Percentiles rank a stretch among this genome's conserved stretches.
Evolutionary conservation across 1,140 invertebrate genomes (phyloP).

Genomic region (Conopomorpha cramerella): DNA sequence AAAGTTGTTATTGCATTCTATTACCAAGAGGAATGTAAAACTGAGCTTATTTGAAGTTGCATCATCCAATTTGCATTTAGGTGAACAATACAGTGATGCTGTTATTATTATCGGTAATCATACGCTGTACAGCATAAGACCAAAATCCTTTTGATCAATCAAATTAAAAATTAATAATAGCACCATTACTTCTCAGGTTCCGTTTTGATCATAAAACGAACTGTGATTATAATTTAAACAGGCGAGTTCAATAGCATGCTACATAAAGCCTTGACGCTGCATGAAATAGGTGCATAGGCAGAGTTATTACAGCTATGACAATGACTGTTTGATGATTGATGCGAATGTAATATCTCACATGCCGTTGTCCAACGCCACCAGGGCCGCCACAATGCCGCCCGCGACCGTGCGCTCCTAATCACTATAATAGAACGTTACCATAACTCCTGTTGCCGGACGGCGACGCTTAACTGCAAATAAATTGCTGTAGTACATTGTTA

Average conservation of each 20-base stretch:
- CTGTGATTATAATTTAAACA: too few relatives aligned
- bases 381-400: slow-evolving; percentile 18
- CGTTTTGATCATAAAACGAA: too few relatives aligned
- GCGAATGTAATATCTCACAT: slow-evolving; percentile 37
- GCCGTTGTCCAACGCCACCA: slow-evolving; percentile 55
- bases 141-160: too few relatives aligned
- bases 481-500: slow-evolving; percentile 9
- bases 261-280: too few relatives aligned
- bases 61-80: slow-evolving; percentile 39
- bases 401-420: slow-evolving; percentile 20
- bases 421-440: slow-evolving; percentile 22
- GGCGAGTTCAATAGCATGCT: too few relatives aligned
- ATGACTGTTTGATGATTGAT: slow-evolving; percentile 38
- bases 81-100: too few relatives aligned
- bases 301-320: slow-evolving; percentile 33
- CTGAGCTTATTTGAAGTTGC: slow-evolving; percentile 24
- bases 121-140: too few relatives aligned
- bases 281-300: neutral
- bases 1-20: too few relatives aligned
- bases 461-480: slow-evolving; percentile 15
- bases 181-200: too few relatives aligned
- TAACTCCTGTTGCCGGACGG: slow-evolving; percentile 14
- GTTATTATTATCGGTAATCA: too few relatives aligned
- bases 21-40: too few relatives aligned
- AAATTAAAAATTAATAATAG: slow-evolving; percentile 16